Base-by-base conservation (phyloP, 2,888 invertebrate genomes). In the Epirrhoe alternata region DNA sequence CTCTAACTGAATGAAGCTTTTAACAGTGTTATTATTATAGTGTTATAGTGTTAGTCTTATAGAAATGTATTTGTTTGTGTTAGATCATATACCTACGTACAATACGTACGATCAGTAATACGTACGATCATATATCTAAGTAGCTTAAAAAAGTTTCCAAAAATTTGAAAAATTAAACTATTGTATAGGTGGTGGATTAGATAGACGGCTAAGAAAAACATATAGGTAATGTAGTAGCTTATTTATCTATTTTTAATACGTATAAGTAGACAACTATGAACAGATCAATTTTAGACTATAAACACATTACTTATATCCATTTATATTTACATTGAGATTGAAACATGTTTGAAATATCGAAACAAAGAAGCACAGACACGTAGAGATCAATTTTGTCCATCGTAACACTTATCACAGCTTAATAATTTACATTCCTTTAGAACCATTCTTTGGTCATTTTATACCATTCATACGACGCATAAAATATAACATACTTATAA, bases 361-460 rank as follows among this genome's bases (percentile, higher is more conserved):
- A 64, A 68, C 58, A 69, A 72, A 51, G 59, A 66, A 68, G 70
- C 68, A 65, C 63, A 69, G 53, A 66, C 61, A 64, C 33, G 69
- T 72, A 69, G 70, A 79, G 75, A 75, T 75, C 72, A 73, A 72
- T 73, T 61, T 74, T 77, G 75, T 68, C 65, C 58, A 61, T 64
- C 69, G 58, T 67, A 66, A 84, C 85, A 86, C 90, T 89, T 92
- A 92, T 92, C 91, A 92, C 91, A 92, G 91, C 85, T 90, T 86
- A 86, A 84, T 84, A 83, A 86, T 88, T 86, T 89, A 90, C 83
- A 86, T 77, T 85, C 85, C 73, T 77, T 86, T 83, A 86, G 84
- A 84, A 78, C 80, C 74, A 77, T 84, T 83, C 75, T 81, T 88
- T 89, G 88, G 89, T 89, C 89, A 77, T 81, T 84, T 80, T 80